Evolutionary conservation across 2,797 vertebrate species (phyloP).

Genomic region (Poeciliopsis paucimaculata): DNA sequence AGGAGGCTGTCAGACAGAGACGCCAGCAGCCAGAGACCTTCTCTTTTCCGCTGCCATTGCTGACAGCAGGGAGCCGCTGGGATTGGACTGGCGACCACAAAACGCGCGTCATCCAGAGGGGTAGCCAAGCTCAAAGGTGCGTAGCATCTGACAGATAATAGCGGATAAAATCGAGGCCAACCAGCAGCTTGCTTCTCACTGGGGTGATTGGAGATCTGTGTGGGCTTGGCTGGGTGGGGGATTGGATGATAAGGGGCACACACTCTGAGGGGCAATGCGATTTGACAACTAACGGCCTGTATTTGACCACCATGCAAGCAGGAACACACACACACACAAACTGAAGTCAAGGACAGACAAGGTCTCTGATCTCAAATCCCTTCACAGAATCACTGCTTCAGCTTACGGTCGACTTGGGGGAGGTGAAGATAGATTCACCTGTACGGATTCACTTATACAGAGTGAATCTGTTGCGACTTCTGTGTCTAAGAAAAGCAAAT

Average conservation of each 20-base stretch:
- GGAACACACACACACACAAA: constrained; percentile 28
- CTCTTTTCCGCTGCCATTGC: constrained; percentile 45
- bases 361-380: constrained; percentile 59
- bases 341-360: constrained; percentile 61
- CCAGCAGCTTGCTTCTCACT: constrained; percentile 36
- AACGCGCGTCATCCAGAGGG: constrained; percentile 53
- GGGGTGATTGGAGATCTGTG: constrained; percentile 16
- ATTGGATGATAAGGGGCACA: constrained; percentile 29
- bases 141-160: constrained; percentile 76
- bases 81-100: constrained; percentile 62
- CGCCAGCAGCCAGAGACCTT: constrained; percentile 57
- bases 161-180: constrained; percentile 66
- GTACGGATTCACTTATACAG: constrained; percentile 22
- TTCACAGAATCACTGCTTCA: constrained; percentile 52
- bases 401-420: constrained; percentile 50
- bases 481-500: constrained; percentile 40
- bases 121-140: constrained; percentile 67
- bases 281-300: constrained; percentile 56
- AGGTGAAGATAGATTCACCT: constrained; percentile 55
- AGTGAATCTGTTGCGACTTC: constrained; percentile 37
- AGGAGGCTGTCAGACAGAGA: constrained; percentile 71
- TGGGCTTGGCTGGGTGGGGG: constrained; percentile 25
- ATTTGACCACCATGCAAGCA: constrained; percentile 52
- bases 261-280: constrained; percentile 51
- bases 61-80: constrained; percentile 70